Evolutionary conservation across 1,140 invertebrate species (phyloP).

Genomic region (Coptotermes formosanus): DNA sequence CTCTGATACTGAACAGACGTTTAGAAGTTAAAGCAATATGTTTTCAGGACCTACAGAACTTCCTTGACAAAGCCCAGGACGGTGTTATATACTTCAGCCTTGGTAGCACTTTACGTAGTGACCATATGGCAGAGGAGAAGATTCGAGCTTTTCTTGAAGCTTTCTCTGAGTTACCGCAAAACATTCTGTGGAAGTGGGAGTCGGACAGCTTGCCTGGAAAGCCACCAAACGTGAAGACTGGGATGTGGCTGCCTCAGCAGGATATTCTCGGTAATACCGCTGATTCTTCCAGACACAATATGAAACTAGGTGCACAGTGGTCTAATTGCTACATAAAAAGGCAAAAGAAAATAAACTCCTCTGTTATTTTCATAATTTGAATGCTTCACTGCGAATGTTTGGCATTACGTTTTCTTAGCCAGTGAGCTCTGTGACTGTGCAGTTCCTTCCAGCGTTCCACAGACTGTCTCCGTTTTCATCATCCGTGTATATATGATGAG

Average conservation of each 20-base stretch:
- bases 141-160: slow-evolving; percentile 37
- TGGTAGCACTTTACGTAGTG: slow-evolving; percentile 29
- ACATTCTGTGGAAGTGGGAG: slow-evolving; percentile 61
- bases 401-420: no score
- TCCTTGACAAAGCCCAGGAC: slow-evolving; percentile 23
- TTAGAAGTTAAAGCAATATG: no score
- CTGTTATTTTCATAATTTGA: no score
- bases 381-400: no score
- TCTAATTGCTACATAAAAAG: no score
- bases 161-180: slow-evolving; percentile 49
- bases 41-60: slow-evolving; percentile 33
- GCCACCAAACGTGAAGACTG: slow-evolving; percentile 59
- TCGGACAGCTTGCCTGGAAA: slow-evolving; percentile 48
- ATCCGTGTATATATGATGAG: no score
- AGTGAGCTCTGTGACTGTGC: no score
- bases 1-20: no score
- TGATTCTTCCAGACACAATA: background rate
- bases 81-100: slow-evolving; percentile 33
- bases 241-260: slow-evolving; percentile 63
- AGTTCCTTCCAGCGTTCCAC: no score
- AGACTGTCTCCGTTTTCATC: no score
- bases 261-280: slow-evolving; percentile 53
- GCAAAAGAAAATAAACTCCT: no score
- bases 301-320: no score
- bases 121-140: slow-evolving; percentile 7